phyloP scores from a whole-genome alignment of 2,888 invertebrate genomes.

The Phrixothrix hirtus region DNA sequence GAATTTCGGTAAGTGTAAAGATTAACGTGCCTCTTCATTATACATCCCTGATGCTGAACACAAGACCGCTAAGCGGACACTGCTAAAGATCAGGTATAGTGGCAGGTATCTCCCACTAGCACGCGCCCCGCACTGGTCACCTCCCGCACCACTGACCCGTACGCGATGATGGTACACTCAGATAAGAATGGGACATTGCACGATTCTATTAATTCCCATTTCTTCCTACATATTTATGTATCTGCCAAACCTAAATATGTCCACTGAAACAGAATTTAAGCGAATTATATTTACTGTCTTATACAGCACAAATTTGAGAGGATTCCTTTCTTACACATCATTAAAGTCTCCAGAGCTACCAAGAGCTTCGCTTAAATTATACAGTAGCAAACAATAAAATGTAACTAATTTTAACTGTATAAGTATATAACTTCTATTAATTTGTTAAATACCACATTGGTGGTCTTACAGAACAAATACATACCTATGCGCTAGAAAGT shows the following conservation, averaged over 20 bases:
- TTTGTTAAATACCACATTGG: too few species aligned
- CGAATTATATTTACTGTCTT: too few species aligned
- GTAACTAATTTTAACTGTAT: too few species aligned
- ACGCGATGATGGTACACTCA: constrained; percentile 32
- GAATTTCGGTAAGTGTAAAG: background rate
- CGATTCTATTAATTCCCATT: constrained; percentile 26
- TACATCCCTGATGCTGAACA: constrained; percentile 9
- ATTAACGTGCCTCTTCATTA: too few species aligned
- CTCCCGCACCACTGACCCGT: constrained; percentile 33
- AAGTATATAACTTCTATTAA: too few species aligned
- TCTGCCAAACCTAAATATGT: background rate
- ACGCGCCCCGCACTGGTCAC: constrained; percentile 35
- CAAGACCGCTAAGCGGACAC: constrained; percentile 38
- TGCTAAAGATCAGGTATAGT: constrained; percentile 37
- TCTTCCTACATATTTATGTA: constrained; percentile 7
- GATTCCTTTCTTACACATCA: too few species aligned
- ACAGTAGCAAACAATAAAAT: too few species aligned
- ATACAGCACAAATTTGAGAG: too few species aligned
- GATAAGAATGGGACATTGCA: constrained; percentile 29
- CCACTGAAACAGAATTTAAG: background rate
- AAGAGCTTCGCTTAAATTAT: too few species aligned
- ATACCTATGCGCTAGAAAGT: too few species aligned
- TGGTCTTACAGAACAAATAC: too few species aligned
- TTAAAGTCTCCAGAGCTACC: too few species aligned
- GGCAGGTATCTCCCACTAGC: constrained; percentile 42